These are phyloP conservation scores for Tretioscincus oriximinensis DNA, from an alignment of 2,113 vertebrate genomes.

Conservation along the genomic window DNA sequence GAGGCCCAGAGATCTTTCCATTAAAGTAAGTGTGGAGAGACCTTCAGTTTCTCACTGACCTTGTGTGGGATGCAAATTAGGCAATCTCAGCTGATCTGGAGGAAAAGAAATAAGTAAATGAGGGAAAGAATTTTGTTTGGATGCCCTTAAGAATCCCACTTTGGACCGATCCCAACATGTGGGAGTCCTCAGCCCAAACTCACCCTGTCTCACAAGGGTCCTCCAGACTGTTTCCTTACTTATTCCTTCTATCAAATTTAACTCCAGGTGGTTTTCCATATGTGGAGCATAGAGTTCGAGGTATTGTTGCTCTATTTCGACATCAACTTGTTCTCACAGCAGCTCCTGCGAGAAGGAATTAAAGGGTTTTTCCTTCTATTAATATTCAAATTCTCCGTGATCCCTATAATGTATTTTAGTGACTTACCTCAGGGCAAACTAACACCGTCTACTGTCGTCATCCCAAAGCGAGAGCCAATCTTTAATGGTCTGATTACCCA, in stretches of 20 bases:
- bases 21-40: no score
- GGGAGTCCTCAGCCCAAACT: not conserved
- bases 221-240: slow-evolving; percentile 34
- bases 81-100: not conserved
- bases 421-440: not conserved
- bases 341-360: slow-evolving; percentile 37
- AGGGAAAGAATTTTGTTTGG: not conserved
- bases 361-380: no score
- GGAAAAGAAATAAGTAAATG: not conserved
- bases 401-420: not conserved
- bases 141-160: not conserved
- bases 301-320: slow-evolving; percentile 35
- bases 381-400: no score
- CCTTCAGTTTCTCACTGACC: not conserved
- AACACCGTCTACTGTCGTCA: slow-evolving; percentile 18
- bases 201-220: slow-evolving; percentile 46
- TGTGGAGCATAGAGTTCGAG: slow-evolving; percentile 32
- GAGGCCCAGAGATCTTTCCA: no score
- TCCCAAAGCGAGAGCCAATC: slow-evolving; percentile 31
- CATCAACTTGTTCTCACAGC: slow-evolving; percentile 40
- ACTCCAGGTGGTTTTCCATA: not conserved
- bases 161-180: not conserved
- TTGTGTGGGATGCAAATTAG: not conserved
- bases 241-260: slow-evolving; percentile 23
- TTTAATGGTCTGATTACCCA: not conserved